Percentiles rank a stretch among this genome's conserved stretches.
These are phyloP conservation scores for Leptinotarsa peninsularis DNA, from an alignment of 2,888 invertebrate genomes.

Conservation along the genomic window DNA sequence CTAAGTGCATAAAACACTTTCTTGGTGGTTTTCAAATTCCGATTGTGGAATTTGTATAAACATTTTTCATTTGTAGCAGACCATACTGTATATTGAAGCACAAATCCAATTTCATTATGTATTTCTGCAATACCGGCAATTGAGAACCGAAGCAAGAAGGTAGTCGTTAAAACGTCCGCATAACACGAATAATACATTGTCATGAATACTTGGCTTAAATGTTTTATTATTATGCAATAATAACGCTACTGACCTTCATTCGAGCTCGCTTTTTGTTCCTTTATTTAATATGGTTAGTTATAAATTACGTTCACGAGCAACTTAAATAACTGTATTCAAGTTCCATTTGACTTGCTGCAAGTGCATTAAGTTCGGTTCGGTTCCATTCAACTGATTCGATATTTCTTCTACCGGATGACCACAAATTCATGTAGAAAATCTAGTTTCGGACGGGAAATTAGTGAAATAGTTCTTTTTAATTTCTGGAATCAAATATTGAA, in stretches of 20 bases:
- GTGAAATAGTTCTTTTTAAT: neutral
- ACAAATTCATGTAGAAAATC: neutral
- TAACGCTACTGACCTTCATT: conserved; percentile 25
- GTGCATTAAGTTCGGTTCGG: conserved; percentile 14
- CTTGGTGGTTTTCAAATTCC: too few relatives aligned
- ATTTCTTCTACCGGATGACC: conserved; percentile 9
- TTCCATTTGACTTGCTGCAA: conserved; percentile 28
- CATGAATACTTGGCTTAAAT: conserved; percentile 1
- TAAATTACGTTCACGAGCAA: conserved; percentile 22
- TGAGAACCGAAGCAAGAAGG: neutral
- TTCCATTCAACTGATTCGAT: conserved; percentile 19
- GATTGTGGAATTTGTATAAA: too few relatives aligned
- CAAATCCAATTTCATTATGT: too few relatives aligned
- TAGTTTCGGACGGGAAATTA: neutral
- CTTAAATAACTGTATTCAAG: conserved; percentile 25
- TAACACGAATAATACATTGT: conserved; percentile 7
- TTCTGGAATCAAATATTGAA: too few relatives aligned
- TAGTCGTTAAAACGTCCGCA: conserved; percentile 9
- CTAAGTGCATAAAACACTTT: too few relatives aligned
- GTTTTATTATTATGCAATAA: conserved; percentile 18
- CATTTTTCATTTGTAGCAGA: too few relatives aligned
- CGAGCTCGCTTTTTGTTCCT: conserved; percentile 24
- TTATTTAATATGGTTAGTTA: conserved; percentile 26
- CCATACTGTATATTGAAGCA: too few relatives aligned
- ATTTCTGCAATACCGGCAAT: neutral